A percentile compares a stretch with the other conserved stretches of the same genome.
Conservation (phyloP, 1,140 invertebrate species). For the Drosophila gunungcola region DNA sequence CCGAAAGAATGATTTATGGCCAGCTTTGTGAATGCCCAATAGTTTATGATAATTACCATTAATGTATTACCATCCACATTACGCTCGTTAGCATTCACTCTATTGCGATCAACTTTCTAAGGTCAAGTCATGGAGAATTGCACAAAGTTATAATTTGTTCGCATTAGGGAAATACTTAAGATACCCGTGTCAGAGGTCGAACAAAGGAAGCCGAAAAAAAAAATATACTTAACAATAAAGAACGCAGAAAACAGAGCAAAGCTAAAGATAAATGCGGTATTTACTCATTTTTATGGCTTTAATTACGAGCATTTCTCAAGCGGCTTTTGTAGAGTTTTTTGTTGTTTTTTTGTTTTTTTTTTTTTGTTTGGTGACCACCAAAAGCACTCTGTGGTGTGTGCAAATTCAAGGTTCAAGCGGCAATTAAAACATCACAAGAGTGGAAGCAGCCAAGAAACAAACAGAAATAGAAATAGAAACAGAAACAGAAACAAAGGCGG, state of each 20-base stretch:
- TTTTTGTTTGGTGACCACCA: constrained; percentile 40
- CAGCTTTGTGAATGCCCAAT: neutral
- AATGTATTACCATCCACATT: constrained; percentile 14
- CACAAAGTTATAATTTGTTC: constrained; percentile 48
- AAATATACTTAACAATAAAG: constrained; percentile 31
- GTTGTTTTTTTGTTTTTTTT: neutral
- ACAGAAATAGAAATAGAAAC: constrained; percentile 25
- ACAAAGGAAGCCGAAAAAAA: constrained; percentile 19
- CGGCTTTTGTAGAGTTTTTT: constrained; percentile 32
- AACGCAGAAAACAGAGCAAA: constrained; percentile 39
- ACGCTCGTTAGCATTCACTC: constrained; percentile 13
- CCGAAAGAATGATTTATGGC: constrained; percentile 14
- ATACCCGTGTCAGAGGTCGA: constrained; percentile 37
- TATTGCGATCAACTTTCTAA: constrained; percentile 40
- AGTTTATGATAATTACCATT: constrained; percentile 22
- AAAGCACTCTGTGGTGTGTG: constrained; percentile 65
- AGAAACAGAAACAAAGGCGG: constrained; percentile 45
- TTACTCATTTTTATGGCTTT: constrained; percentile 71
- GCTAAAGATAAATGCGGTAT: constrained; percentile 58
- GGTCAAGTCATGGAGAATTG: constrained; percentile 38
- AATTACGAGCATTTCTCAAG: constrained; percentile 75
- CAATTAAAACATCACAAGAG: constrained; percentile 68
- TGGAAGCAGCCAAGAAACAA: constrained; percentile 38
- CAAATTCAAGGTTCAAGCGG: constrained; percentile 71
- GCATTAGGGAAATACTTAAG: constrained; percentile 44